Evolutionary conservation across 1,140 invertebrate species (phyloP).

Genomic region (Hycleus phaleratus): DNA sequence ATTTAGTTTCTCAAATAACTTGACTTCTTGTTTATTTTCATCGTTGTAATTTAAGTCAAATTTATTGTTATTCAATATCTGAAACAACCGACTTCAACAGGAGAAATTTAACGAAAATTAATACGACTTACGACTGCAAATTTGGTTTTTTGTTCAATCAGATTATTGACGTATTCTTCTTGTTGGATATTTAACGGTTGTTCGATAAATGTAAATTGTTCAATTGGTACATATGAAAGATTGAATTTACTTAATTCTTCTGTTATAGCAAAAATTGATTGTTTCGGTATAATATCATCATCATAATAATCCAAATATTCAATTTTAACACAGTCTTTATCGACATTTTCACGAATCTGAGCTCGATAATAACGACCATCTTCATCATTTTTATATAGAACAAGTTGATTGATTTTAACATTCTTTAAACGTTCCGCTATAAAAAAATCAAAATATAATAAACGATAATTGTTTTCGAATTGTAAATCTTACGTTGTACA

Average conservation of each 20-base stretch:
- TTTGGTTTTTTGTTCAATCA: background rate
- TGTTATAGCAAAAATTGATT: background rate
- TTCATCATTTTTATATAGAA: background rate
- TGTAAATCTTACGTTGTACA: background rate
- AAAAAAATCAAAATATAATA: too few relatives aligned
- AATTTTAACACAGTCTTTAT: background rate
- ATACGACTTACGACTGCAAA: background rate
- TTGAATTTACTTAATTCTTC: slow-evolving; percentile 1
- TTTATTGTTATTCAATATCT: background rate
- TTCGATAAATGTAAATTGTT: background rate
- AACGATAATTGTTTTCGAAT: too few relatives aligned
- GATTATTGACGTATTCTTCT: background rate
- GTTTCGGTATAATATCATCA: background rate
- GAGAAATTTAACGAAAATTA: background rate
- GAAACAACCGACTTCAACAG: background rate
- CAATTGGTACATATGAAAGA: background rate
- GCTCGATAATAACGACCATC: background rate
- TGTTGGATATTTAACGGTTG: background rate
- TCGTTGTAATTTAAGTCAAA: background rate
- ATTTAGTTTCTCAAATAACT: background rate
- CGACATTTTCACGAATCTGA: background rate
- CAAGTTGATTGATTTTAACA: background rate
- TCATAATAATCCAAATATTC: background rate
- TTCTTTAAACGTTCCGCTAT: background rate
- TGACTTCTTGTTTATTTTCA: background rate